Conservation (phyloP, 2,888 invertebrate genomes). For the Keiferia lycopersicella region DNA sequence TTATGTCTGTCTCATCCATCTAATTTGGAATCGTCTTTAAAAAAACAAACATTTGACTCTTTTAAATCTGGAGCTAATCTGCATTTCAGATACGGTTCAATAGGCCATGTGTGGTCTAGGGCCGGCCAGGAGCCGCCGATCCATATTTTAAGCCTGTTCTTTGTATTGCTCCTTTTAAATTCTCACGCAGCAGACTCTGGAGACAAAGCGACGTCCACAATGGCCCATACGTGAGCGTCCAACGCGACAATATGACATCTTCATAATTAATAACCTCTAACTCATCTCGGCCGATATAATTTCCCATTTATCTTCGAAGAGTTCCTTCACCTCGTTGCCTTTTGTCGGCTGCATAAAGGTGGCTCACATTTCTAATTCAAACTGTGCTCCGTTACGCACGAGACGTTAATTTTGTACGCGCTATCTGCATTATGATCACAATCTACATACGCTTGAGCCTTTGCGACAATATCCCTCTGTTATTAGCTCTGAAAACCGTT, state of each 20-base stretch:
- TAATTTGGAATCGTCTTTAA: too few relatives aligned
- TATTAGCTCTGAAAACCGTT: slow-evolving; percentile 18
- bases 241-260: slow-evolving; percentile 75
- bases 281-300: slow-evolving; percentile 78
- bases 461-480: slow-evolving; percentile 38
- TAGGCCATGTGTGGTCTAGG: slow-evolving; percentile 66
- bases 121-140: slow-evolving; percentile 59
- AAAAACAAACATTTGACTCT: not conserved
- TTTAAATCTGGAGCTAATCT: slow-evolving; percentile 39
- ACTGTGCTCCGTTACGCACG: slow-evolving; percentile 76
- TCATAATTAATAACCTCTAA: slow-evolving; percentile 79
- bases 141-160: slow-evolving; percentile 56
- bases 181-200: slow-evolving; percentile 73
- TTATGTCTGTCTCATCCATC: too few relatives aligned
- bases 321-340: slow-evolving; percentile 72
- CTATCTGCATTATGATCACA: slow-evolving; percentile 43
- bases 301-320: slow-evolving; percentile 73
- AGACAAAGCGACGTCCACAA: slow-evolving; percentile 71
- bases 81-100: slow-evolving; percentile 36
- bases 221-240: slow-evolving; percentile 66
- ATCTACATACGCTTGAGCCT: slow-evolving; percentile 34
- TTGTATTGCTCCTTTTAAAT: slow-evolving; percentile 63
- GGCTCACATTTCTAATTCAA: slow-evolving; percentile 72
- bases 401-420: slow-evolving; percentile 59
- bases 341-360: slow-evolving; percentile 73